Evolutionary conservation across 2,888 invertebrate genomes (phyloP).

Genomic region (Kryphioiulus occultus): DNA sequence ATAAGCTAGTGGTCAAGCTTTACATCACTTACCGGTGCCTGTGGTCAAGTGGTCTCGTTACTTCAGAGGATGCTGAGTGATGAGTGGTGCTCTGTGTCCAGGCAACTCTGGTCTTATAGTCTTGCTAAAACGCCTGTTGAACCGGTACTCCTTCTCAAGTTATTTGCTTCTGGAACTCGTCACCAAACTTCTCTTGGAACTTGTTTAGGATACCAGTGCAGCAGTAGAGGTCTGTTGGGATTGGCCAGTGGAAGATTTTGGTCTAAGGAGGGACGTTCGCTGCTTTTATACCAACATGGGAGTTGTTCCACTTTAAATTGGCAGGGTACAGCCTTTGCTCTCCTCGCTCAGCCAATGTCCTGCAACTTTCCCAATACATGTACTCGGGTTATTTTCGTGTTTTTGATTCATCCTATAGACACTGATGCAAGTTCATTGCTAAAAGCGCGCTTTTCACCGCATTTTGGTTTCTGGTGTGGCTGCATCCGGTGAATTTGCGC

Average conservation of each 20-base stretch:
- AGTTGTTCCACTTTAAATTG: not conserved
- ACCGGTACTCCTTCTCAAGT: not conserved
- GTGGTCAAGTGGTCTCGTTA: not conserved
- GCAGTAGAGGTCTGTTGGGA: not conserved
- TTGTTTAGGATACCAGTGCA: not conserved
- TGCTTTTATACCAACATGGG: not conserved
- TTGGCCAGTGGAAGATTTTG: not conserved
- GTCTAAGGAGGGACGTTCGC: not conserved
- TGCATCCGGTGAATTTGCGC: not conserved
- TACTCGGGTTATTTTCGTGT: too few relatives aligned
- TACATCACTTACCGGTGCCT: not conserved
- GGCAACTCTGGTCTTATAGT: not conserved
- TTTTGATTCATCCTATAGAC: not conserved
- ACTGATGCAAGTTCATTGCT: not conserved
- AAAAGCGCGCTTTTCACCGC: not conserved
- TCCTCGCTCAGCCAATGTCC: not conserved
- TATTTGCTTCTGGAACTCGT: not conserved
- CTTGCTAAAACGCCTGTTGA: not conserved
- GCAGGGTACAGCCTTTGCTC: not conserved
- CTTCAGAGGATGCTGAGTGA: not conserved
- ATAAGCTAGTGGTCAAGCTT: not conserved
- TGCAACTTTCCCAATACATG: not conserved
- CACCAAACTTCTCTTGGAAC: not conserved
- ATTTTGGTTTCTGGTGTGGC: not conserved
- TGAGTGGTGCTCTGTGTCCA: too few relatives aligned